Evolutionary conservation across 2,888 invertebrate species (phyloP), one percentile per base, ranked within the genome.

Genomic region (Caenorhabditis macrosperma): DNA sequence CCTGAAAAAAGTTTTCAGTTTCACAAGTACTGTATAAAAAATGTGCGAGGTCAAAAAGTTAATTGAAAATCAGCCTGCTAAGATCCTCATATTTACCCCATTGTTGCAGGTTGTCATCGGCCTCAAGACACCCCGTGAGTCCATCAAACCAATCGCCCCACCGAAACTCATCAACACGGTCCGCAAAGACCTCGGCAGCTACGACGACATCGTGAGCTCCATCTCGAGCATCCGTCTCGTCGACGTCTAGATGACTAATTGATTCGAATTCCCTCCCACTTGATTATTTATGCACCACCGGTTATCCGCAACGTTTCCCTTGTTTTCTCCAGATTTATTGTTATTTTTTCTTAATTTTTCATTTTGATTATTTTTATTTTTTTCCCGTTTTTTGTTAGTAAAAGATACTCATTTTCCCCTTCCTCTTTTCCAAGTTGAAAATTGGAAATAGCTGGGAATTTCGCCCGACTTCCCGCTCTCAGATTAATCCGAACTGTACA

Each of bases 111-210:
- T 75, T 3, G 44, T 75, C 24, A 46, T 67, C 26, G 75, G 67
- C 1, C 26, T 68, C 22, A 68, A 76, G 22, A 26, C 61, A 1
- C 28, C 60, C 9, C 60, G 44, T 24, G 38, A 54, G 28, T 44
- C 63, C 0, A 1, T 50, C 44, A 68, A 76, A 28, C 46, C 61
- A 24, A 24, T 63, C 10, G 52, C 46, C 4, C 67, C 76, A 3
- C 61, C 67, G 24, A 68, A 76, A 33, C 22, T 76, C 20, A 54
- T 60, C n/a, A 76, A 72, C 26, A 64, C 72, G 12, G 72, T 72
- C 17, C 57, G 72, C 24, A 64, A 64, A 38, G 64, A 72, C 41
- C 15, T 72, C 15, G 72, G 72, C n/a, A 55, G 63, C 22, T 64
- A 72, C n/a, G 57, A 72, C 7, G 72, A 72, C 9, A 30, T 72